Conservation (phyloP, 2,888 invertebrate genomes). For the Petrolisthes cinctipes region DNA sequence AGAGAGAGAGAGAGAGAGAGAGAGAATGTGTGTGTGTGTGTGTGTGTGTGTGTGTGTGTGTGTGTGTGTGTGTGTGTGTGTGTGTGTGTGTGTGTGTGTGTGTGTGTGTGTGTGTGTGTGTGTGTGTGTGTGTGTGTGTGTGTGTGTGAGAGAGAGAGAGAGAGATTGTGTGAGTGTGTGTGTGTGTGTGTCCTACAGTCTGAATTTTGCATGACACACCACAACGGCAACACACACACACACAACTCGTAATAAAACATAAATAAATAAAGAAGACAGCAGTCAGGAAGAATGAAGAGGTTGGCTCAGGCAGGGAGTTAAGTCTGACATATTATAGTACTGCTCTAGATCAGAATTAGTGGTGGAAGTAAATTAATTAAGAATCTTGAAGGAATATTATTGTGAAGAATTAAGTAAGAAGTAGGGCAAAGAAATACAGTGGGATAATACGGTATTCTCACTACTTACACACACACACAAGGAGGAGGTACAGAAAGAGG, state of each 20-base stretch:
- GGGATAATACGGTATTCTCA: too few species aligned
- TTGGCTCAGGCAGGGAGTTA: too few species aligned
- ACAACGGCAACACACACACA: too few species aligned
- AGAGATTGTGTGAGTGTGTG: slow-evolving; percentile 15
- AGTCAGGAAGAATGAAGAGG: too few species aligned
- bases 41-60: slow-evolving; percentile 26
- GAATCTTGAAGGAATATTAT: too few species aligned
- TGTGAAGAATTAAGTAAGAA: background rate
- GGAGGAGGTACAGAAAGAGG: background rate
- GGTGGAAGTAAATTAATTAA: too few species aligned
- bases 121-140: slow-evolving; percentile 29
- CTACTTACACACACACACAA: background rate
- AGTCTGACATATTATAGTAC: too few species aligned
- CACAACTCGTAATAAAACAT: too few species aligned
- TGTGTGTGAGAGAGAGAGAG: slow-evolving; percentile 17
- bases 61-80: slow-evolving; percentile 28
- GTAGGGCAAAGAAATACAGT: background rate
- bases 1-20: slow-evolving; percentile 1
- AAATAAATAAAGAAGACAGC: too few species aligned
- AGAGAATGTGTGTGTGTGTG: background rate
- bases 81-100: slow-evolving; percentile 26
- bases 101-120: slow-evolving; percentile 32
- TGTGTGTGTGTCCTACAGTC: background rate
- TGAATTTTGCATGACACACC: too few species aligned
- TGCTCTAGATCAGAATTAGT: too few species aligned